Base-by-base conservation (phyloP, 2,113 vertebrate genomes). In the Apeltes quadracus region DNA sequence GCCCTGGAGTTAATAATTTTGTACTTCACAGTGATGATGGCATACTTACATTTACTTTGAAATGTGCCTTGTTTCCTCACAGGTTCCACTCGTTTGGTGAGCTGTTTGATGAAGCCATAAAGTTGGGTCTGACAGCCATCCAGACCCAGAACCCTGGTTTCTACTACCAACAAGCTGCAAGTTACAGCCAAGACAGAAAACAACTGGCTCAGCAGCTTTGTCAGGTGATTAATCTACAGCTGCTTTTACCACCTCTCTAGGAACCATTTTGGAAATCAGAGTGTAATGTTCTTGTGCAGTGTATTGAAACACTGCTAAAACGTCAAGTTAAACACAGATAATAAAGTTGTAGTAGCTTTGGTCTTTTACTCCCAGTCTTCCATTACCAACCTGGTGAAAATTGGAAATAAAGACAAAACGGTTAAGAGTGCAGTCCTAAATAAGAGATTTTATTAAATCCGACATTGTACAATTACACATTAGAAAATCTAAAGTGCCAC, bases 91-190 rank as follows among this genome's bases (percentile, higher is more conserved):
- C 96, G 5, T 99, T 99, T 81, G 98, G 98, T 16, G 98, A 99
- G 87, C 92, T 99, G 59, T 99, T 99, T 84, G 98, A 99, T 90
- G 98, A 99, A 92, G 98, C 98, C 0, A 99, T 99, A 75, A 99
- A 99, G 78, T 91, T 99, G 87, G 98, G 98, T 12, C 83, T 99
- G 87, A 96, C 98, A 1, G 97, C 98, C 57, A 99, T 99, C 87
- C 98, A 99, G 81, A 99, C 98, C 6, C 98, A 99, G 91, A 99
- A 99, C 86, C 98, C 98, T 44, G 98, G 98, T 48, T 99, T 99
- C 86, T 99, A 99, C 92, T 99, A 99, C 86, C 98, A 99, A 87
- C 98, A 99, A 84, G 97, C 96, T 69, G 97, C 98, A 0, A 95
- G 95, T 82, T 98, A 98, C 23, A 95, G 96, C 14, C 98, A 99